phyloP scores from a whole-genome alignment of 2,888 invertebrate species.

The Bimastos eiseni region DNA sequence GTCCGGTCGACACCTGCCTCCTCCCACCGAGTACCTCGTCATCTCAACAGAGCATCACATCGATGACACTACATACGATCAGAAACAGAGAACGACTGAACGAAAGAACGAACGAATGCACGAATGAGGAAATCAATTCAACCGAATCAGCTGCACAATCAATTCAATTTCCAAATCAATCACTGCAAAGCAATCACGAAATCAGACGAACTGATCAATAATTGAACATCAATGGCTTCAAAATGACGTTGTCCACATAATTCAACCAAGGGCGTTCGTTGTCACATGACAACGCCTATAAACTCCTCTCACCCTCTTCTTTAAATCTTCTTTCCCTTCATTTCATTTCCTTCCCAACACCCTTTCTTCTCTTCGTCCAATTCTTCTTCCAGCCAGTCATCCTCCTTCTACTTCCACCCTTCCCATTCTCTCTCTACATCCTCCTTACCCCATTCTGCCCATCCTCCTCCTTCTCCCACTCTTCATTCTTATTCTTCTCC shows the following conservation, averaged over 20 bases:
- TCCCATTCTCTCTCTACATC: no score
- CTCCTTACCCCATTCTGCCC: background rate
- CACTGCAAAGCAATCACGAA: background rate
- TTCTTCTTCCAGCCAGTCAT: background rate
- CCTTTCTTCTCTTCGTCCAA: background rate
- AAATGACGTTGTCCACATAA: background rate
- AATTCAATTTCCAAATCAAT: background rate
- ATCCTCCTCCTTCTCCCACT: background rate
- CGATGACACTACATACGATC: background rate
- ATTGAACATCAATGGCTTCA: background rate
- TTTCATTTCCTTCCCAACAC: background rate
- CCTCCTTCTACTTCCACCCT: no score
- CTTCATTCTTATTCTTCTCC: no score
- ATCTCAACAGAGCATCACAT: background rate
- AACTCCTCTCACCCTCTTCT: no score
- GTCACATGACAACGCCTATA: background rate
- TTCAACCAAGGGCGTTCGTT: background rate
- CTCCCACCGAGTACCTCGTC: background rate
- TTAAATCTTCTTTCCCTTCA: no score
- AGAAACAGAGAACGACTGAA: background rate
- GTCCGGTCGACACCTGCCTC: background rate
- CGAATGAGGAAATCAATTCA: background rate
- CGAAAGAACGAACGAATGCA: background rate
- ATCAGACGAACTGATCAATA: background rate
- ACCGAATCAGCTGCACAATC: background rate